Conservation (phyloP, 2,888 invertebrate genomes). For the Schrankia costaestrigalis region DNA sequence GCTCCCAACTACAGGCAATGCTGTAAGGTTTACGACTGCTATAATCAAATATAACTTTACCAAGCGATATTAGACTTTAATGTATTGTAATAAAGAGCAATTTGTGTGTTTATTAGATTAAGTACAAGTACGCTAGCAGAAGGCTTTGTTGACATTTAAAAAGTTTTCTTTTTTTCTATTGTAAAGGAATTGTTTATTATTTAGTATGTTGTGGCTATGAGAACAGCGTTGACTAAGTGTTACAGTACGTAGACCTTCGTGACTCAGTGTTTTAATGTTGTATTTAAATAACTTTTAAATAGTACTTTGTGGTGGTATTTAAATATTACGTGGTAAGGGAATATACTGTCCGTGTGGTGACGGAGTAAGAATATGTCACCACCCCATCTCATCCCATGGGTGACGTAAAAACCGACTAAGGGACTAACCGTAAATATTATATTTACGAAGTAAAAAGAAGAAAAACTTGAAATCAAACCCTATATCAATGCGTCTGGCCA, state of each 20-base stretch:
- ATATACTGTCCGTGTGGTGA: too few relatives aligned
- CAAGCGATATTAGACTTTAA: slow-evolving; percentile 9
- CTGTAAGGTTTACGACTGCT: slow-evolving; percentile 29
- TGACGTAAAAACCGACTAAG: too few relatives aligned
- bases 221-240: slow-evolving; percentile 14
- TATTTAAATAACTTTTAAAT: too few relatives aligned
- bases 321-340: too few relatives aligned
- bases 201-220: slow-evolving; percentile 25
- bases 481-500: too few relatives aligned
- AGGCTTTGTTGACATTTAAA: slow-evolving; percentile 57
- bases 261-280: too few relatives aligned
- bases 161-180: slow-evolving; percentile 59
- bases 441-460: too few relatives aligned
- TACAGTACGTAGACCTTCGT: slow-evolving; percentile 1
- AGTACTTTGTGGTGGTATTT: too few relatives aligned
- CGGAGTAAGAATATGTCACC: too few relatives aligned
- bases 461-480: too few relatives aligned
- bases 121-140: slow-evolving; percentile 32
- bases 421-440: too few relatives aligned
- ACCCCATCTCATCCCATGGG: too few relatives aligned
- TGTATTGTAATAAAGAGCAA: background rate
- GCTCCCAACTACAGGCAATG: slow-evolving; percentile 32
- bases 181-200: slow-evolving; percentile 43
- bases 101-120: slow-evolving; percentile 11
- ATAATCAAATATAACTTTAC: slow-evolving; percentile 1